These are phyloP conservation scores for Aphelenchoides fujianensis DNA, from an alignment of 1,140 invertebrate species.

Conservation along the genomic window DNA sequence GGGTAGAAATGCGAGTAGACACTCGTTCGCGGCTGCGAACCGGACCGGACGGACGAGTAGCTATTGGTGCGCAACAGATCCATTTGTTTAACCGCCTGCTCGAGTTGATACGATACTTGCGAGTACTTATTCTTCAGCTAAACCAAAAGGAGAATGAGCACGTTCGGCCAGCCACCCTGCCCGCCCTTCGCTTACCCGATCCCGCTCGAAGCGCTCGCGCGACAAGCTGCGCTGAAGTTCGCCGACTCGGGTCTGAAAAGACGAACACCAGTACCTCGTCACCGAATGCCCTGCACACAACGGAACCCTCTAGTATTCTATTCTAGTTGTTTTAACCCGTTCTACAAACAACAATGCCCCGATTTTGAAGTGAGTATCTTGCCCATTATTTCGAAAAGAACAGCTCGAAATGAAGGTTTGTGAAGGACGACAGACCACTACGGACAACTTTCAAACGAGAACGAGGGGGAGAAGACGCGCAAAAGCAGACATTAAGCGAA, in stretches of 20 bases:
- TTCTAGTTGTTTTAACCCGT: too few species aligned
- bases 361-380: too few species aligned
- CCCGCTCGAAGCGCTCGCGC: slow-evolving; percentile 54
- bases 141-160: slow-evolving; percentile 33
- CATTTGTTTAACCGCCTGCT: slow-evolving; percentile 61
- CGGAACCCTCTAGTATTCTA: too few species aligned
- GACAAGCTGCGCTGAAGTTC: slow-evolving; percentile 61
- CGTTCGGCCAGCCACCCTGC: too few species aligned
- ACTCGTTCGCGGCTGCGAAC: slow-evolving; percentile 51
- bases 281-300: too few species aligned
- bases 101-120: slow-evolving; percentile 51
- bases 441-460: too few species aligned
- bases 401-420: too few species aligned
- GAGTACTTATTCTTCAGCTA: slow-evolving; percentile 56
- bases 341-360: too few species aligned
- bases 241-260: slow-evolving; percentile 58
- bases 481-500: too few species aligned
- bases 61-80: slow-evolving; percentile 55
- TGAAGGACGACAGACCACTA: too few species aligned
- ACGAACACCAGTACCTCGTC: slow-evolving; percentile 8
- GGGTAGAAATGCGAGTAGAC: slow-evolving; percentile 61
- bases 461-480: too few species aligned
- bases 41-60: slow-evolving; percentile 47
- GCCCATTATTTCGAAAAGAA: too few species aligned
- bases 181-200: slow-evolving; percentile 49